Base-by-base conservation (phyloP, 2,797 vertebrate genomes). In the Spondyliosoma cantharus region DNA sequence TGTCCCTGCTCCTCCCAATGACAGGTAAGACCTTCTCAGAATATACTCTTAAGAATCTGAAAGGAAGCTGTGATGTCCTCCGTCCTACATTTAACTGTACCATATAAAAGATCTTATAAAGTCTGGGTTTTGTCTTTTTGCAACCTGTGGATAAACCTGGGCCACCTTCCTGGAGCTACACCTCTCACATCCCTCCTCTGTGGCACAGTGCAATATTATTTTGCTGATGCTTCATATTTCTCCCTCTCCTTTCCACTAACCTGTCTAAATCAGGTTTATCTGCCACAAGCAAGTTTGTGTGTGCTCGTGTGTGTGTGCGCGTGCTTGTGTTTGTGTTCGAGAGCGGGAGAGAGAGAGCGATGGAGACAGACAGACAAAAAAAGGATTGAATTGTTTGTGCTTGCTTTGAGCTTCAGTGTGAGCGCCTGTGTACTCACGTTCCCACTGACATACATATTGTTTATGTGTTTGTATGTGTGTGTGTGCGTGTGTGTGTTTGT, bases 21-120 rank as follows among this genome's bases (percentile, higher is more conserved):
- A 98, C 93, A 97, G 97, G 98, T 98, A 95, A 90, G 87, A 73
- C 43, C 76, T 60, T 49, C 22, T 11, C 37, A 37, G 37, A 37
- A 3, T 37, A 11, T 11, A 11, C 37, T 37, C 7, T 37, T 0
- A 37, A 37, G 37, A 37, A 37, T 37, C 37, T 37, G 37, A 37
- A 37, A 37, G 37, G 11, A 37, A 37, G 8, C 37, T 37, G 8
- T 37, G 37, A 37, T 7, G 37, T 37, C 37, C 37, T 37, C 3
- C 27, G 27, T 53, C 20, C 48, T 64, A 5, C n/a, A 59, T 9
- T 24, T 0, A 11, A 59, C 37, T 48, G 17, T 15, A 59, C 8
- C 2, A 3, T 75, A 3, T 48, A 7, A 43, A 58, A 68, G 2
- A 27, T 22, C 49, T 66, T 19, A 20, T n/a, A 16, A 71, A 52